Percentiles rank a stretch among this genome's conserved stretches.
Evolutionary conservation across 1,140 invertebrate genomes (phyloP).

Genomic region (Procambarus clarkii): DNA sequence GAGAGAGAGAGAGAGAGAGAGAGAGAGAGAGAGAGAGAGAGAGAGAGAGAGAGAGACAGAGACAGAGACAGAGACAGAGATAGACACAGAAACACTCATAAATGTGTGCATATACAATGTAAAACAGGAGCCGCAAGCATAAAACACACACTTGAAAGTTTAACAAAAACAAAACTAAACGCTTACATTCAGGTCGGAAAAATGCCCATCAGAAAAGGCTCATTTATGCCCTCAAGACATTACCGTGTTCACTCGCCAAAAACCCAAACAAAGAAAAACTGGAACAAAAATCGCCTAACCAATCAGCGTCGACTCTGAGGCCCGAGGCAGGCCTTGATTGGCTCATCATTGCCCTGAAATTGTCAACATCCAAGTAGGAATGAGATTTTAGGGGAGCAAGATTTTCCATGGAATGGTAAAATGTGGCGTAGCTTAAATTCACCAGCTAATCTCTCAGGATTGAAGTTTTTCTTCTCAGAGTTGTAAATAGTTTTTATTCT

Average conservation of each 20-base stretch:
- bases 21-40: too few relatives aligned
- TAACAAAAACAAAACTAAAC: background rate
- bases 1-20: too few relatives aligned
- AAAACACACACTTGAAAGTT: background rate
- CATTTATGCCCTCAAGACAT: background rate
- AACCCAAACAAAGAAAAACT: background rate
- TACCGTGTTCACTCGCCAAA: too few relatives aligned
- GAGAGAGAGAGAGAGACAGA: too few relatives aligned
- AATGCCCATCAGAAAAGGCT: background rate
- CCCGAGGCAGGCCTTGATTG: conserved; percentile 51
- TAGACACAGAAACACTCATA: too few relatives aligned
- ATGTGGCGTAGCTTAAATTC: background rate
- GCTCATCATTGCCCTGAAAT: conserved; percentile 44
- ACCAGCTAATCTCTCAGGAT: background rate
- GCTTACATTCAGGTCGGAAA: background rate
- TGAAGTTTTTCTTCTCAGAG: background rate
- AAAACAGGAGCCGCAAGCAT: too few relatives aligned
- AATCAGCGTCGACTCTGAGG: conserved; percentile 45
- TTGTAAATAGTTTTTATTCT: background rate
- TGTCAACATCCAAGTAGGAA: conserved; percentile 41
- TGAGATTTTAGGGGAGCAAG: background rate
- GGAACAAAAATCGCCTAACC: conserved; percentile 22
- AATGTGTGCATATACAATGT: too few relatives aligned
- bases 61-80: too few relatives aligned
- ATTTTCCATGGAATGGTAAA: background rate